phyloP scores from a whole-genome alignment of 2,113 vertebrate genomes.

The Takifugu bimaculatus region DNA sequence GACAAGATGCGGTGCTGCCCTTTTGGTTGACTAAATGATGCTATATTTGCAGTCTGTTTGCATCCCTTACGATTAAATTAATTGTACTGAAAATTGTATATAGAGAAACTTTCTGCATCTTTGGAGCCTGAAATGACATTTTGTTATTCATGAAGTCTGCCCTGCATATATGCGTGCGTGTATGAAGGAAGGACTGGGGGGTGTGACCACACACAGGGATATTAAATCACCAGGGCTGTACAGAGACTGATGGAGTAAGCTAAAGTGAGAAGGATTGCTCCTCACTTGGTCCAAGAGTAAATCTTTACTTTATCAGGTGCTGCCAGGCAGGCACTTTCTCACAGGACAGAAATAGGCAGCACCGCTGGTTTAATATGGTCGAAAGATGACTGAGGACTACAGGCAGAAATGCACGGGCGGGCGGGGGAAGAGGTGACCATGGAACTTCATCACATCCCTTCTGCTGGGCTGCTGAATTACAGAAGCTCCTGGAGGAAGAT shows the following conservation, averaged over 20 bases:
- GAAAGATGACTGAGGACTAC: slow-evolving; percentile 38
- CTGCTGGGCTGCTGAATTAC: too few relatives aligned
- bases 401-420: background rate
- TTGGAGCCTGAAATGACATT: too few relatives aligned
- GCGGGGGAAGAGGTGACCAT: too few relatives aligned
- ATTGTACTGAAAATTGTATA: too few relatives aligned
- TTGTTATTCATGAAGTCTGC: background rate
- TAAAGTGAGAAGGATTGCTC: slow-evolving; percentile 50
- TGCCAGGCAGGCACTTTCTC: slow-evolving; percentile 38
- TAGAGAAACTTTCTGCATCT: too few relatives aligned
- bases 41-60: background rate
- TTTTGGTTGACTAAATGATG: too few relatives aligned
- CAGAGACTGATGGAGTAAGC: slow-evolving; percentile 51
- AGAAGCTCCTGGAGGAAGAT: background rate
- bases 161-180: background rate
- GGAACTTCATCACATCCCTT: too few relatives aligned
- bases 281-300: slow-evolving; percentile 48
- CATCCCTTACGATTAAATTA: too few relatives aligned
- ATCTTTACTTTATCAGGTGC: slow-evolving; percentile 57
- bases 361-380: slow-evolving; percentile 9
- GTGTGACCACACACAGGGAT: slow-evolving; percentile 18
- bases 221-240: slow-evolving; percentile 43
- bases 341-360: slow-evolving; percentile 1
- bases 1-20: too few relatives aligned
- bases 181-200: background rate